These are phyloP conservation scores for Ginglymostoma cirratum DNA, from an alignment of 2,113 vertebrate genomes.

Conservation along the genomic window DNA sequence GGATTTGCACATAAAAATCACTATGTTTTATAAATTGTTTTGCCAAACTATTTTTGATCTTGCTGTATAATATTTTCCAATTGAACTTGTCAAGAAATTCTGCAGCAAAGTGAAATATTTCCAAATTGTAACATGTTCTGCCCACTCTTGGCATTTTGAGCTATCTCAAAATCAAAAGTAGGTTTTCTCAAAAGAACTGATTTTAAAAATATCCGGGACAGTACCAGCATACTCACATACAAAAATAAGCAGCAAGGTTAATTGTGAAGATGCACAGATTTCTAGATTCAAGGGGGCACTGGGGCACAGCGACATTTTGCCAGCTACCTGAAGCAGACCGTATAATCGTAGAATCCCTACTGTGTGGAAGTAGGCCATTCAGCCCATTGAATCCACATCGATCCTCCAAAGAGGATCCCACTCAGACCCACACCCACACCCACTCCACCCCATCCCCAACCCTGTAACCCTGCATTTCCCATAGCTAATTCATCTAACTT, in stretches of 20 bases:
- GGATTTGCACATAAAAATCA: background rate
- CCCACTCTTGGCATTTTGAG: background rate
- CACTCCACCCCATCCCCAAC: no score
- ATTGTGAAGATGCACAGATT: background rate
- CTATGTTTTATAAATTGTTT: background rate
- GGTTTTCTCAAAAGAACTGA: background rate
- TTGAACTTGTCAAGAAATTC: background rate
- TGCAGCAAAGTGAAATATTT: background rate
- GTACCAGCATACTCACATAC: background rate
- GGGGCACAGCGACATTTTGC: no score
- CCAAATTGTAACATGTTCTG: background rate
- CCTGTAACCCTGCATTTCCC: no score
- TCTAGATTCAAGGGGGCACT: no score
- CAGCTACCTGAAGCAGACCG: no score
- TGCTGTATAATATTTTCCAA: background rate
- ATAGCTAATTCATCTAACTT: no score
- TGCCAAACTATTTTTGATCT: background rate
- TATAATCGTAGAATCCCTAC: no score
- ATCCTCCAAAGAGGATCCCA: no score
- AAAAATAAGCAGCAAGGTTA: background rate
- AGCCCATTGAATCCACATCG: no score
- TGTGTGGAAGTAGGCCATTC: no score
- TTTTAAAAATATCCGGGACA: background rate
- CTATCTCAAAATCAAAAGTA: background rate
- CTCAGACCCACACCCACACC: no score